Evolutionary conservation across 1,140 invertebrate species (phyloP), one percentile per base, ranked within the genome.

Genomic region (Spodoptera frugiperda): DNA sequence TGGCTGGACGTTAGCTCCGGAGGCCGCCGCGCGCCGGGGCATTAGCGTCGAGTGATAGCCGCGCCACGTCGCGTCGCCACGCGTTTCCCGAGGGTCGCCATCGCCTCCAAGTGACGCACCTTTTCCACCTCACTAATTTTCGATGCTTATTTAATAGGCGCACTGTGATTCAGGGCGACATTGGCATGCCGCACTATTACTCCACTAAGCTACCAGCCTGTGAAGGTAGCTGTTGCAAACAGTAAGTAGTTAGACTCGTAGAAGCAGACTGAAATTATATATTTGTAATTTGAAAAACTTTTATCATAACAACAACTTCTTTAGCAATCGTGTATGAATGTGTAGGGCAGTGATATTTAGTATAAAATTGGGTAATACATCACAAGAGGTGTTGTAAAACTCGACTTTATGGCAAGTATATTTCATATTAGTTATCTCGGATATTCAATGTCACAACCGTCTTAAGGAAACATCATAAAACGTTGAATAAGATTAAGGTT

Each of bases 41-140:
- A 80, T 80, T 80, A 78, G 78, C 71, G 76, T 70, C 53, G 70
- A 82, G 59, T 80, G 76, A 79, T 80, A 53, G 70, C 71, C 61
- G 67, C 67, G 46, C 6, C 17, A 25, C 53, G 53, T 9, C 48
- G 63, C 65, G 51, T n/a, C 70, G 21, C 65, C 11, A 14, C 2
- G 12, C 19, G 17, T 12, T 51, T 3, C 5, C 17, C 30, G 33
- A 25, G 21, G 21, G 21, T 25, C 21, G 21, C 11, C 15, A 17
- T 33, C 33, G 53, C 19, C 67, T 14, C 53, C 53, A 57, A 48
- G 10, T 25, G 21, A 25, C 21, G 1, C 2, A 33, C 2, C 70
- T 11, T 15, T 54, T 55, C 54, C n/a, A 19, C 11, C 12, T 48
- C 44, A 59, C 61, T 65, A 65, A 65, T 65, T 65, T 49, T 49